A percentile compares a stretch with the other conserved stretches of the same genome.
These are phyloP conservation scores for Stenopsyche tienmushanensis DNA, from an alignment of 1,140 invertebrate species.

Conservation along the genomic window DNA sequence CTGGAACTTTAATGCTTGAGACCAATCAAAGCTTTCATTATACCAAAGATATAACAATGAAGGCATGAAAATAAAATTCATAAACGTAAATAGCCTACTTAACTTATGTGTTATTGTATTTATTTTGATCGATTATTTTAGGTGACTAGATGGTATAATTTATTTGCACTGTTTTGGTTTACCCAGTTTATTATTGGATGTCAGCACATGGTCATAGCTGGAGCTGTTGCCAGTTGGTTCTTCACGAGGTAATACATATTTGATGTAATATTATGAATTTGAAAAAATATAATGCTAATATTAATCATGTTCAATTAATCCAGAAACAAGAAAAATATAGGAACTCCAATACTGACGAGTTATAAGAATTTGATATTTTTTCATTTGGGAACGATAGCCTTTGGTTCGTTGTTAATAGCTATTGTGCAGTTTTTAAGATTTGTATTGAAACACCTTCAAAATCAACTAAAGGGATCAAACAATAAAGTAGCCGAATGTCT, in stretches of 20 bases:
- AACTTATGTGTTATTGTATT: conserved; percentile 13
- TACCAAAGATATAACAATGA: conserved; percentile 56
- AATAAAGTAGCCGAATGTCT: conserved; percentile 48
- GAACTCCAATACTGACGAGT: conserved; percentile 59
- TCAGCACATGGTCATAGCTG: conserved; percentile 75
- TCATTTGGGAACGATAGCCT: conserved; percentile 76
- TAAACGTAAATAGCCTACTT: not conserved
- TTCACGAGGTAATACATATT: conserved; percentile 65
- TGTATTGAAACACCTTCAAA: conserved; percentile 53
- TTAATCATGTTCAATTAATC: conserved; percentile 1
- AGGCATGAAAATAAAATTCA: conserved; percentile 45
- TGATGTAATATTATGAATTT: conserved; percentile 19
- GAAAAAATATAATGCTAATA: conserved; percentile 25
- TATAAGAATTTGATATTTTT: conserved; percentile 63
- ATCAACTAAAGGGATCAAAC: conserved; percentile 50
- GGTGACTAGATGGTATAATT: conserved; percentile 65
- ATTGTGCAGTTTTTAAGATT: conserved; percentile 66
- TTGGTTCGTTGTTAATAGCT: conserved; percentile 75
- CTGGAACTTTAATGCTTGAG: conserved; percentile 57
- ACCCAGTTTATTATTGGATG: conserved; percentile 73
- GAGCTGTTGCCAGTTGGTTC: conserved; percentile 75
- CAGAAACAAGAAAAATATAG: conserved; percentile 66
- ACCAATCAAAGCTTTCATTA: conserved; percentile 53
- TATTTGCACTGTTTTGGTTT: conserved; percentile 73
- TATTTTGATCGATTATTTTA: conserved; percentile 44